Evolutionary conservation across 2,888 invertebrate genomes (phyloP).

Genomic region (Microchrysa polita): DNA sequence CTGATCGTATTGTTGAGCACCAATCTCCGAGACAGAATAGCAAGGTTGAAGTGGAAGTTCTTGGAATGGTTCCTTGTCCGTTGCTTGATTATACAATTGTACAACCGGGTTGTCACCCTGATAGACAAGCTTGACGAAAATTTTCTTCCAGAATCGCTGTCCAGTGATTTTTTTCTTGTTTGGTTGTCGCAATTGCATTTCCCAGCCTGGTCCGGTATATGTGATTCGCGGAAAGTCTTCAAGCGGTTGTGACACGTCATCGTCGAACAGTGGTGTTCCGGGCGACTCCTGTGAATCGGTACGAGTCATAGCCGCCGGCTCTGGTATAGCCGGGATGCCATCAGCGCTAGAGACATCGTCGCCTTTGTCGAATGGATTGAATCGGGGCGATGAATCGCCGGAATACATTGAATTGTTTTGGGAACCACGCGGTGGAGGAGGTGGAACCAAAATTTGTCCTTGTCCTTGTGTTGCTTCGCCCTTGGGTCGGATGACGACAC

Average conservation of each 20-base stretch:
- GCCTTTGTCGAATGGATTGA: constrained; percentile 81
- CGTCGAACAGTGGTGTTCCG: constrained; percentile 93
- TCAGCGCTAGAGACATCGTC: constrained; percentile 57
- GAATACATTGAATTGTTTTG: constrained; percentile 55
- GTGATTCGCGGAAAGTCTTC: constrained; percentile 88
- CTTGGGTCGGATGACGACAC: constrained; percentile 76
- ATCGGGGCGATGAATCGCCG: constrained; percentile 72
- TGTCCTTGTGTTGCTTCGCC: constrained; percentile 62
- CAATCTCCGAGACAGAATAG: constrained; percentile 94
- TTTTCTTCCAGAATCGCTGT: constrained; percentile 97
- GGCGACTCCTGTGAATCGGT: constrained; percentile 81
- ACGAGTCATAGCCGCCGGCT: constrained; percentile 62
- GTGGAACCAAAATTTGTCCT: constrained; percentile 80
- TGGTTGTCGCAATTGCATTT: constrained; percentile 94
- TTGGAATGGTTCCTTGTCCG: constrained; percentile 92
- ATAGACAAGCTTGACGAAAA: constrained; percentile 81
- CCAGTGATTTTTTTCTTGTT: constrained; percentile 97
- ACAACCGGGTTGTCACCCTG: constrained; percentile 86
- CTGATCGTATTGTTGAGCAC: constrained; percentile 97
- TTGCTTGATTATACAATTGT: constrained; percentile 83
- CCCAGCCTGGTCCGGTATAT: constrained; percentile 89
- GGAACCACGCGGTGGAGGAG: constrained; percentile 66
- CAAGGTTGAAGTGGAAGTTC: constrained; percentile 94
- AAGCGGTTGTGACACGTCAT: constrained; percentile 90
- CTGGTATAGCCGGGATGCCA: constrained; percentile 57